Evolutionary conservation across 2,888 invertebrate species (phyloP), one percentile per base, ranked within the genome.

Genomic region (Dorcus parallelipipedus): DNA sequence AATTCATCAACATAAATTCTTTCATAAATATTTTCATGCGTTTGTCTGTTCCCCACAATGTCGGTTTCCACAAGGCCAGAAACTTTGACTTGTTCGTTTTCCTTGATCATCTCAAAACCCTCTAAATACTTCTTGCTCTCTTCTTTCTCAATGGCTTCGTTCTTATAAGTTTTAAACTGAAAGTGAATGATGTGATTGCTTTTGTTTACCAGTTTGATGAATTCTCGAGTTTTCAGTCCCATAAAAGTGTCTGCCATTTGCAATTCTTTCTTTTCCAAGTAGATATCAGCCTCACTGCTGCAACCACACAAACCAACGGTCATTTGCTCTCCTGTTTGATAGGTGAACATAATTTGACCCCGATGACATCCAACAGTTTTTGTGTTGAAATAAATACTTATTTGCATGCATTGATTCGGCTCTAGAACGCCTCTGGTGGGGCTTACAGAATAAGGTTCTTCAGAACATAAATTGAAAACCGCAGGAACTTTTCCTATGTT

Each of bases 191-290:
- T 42, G 63, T 82, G 80, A 33, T 82, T 72, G 9, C 85, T 85
- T 60, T 80, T 80, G 68, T 87, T 87, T 10, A 72, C 72, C 49
- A 87, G 42, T 38, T 52, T 57, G 9, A 56, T 47, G 38, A 51
- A 51, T 10, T 17, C 42, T 10, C 51, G 39, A 9, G 81, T 79
- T 49, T 81, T 79, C 74, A 87, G 77, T 3, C 83, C 83, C 54
- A 85, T 80, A 65, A 79, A 87, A 0, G 86, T 85, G 48, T 85
- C 82, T 3, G 79, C 75, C 66, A 88, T 84, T 61, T 79, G 68
- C 1, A 86, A 72, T 0, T 76, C 75, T 42, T 79, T 71, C 56
- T 80, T 81, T 55, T 84, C 82, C 9, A 87, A 67, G 54, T 77
- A 73, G 49, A 87, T 73, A 33, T 74, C 77, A 2, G 82, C 82